Conservation (phyloP, 2,113 vertebrate genomes). For the Leiothrix lutea region DNA sequence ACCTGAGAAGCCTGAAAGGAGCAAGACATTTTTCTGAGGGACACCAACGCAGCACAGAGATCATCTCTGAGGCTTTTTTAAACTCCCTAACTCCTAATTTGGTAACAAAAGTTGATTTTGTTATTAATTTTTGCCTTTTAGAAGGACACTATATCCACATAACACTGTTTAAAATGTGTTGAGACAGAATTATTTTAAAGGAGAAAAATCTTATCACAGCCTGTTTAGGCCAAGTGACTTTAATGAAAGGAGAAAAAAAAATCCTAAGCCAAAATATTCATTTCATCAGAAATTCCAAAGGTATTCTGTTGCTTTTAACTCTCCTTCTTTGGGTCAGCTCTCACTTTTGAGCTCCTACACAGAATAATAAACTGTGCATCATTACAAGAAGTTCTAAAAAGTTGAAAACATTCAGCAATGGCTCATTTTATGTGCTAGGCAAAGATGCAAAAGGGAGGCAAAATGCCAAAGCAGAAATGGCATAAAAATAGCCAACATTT, state of each 20-base stretch:
- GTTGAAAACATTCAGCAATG: background rate
- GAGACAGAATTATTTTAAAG: background rate
- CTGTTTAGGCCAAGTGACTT: background rate
- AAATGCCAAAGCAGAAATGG: background rate
- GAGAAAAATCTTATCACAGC: background rate
- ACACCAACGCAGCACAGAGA: accelerated
- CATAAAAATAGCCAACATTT: background rate
- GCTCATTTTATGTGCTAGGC: background rate
- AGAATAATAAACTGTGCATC: background rate
- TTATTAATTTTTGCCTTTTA: background rate
- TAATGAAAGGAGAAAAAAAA: background rate
- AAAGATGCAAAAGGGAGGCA: background rate
- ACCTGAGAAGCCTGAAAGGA: background rate
- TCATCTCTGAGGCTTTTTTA: accelerated
- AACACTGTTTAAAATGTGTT: background rate
- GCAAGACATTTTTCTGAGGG: background rate
- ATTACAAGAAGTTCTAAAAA: background rate
- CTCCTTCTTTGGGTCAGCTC: background rate
- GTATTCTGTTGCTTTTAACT: background rate
- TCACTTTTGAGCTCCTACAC: background rate
- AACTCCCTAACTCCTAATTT: background rate
- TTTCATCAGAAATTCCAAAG: background rate
- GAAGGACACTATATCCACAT: background rate
- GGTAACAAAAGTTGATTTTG: background rate
- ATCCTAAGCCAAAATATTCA: background rate